Percentiles rank a stretch among this genome's conserved stretches.
phyloP scores from a whole-genome alignment of 2,888 invertebrate species.

The Antheraea yamamai region DNA sequence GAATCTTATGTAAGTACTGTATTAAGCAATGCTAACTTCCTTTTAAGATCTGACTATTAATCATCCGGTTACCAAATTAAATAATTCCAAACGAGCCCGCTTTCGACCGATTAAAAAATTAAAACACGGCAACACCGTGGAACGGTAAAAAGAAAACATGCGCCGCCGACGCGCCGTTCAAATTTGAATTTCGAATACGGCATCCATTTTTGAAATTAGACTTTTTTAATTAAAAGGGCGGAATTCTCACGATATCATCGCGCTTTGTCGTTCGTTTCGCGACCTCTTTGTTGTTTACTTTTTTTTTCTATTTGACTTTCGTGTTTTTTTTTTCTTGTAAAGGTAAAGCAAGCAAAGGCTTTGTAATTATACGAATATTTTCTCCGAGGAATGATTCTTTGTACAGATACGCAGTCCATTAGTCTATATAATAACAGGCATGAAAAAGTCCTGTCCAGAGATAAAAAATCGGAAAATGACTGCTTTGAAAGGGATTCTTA shows the following conservation, averaged over 20 bases:
- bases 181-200: constrained; percentile 21
- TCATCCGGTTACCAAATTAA: background rate
- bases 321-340: constrained; percentile 2
- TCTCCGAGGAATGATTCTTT: constrained; percentile 1
- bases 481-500: background rate
- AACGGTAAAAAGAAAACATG: constrained; percentile 1
- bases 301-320: constrained; percentile 18
- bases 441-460: background rate
- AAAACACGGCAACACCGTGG: constrained; percentile 11
- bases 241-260: constrained; percentile 23
- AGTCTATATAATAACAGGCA: background rate
- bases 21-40: background rate
- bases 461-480: background rate
- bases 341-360: constrained; percentile 12
- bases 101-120: constrained; percentile 10
- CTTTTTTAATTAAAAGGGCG: constrained; percentile 24
- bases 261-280: constrained; percentile 24
- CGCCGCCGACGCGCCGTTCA: constrained; percentile 1
- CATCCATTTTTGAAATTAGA: constrained; percentile 23
- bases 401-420: background rate
- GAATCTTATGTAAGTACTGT: background rate
- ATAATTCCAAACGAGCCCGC: background rate
- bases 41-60: background rate
- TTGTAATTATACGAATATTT: constrained; percentile 14
- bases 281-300: constrained; percentile 22